Conservation (phyloP, 2,113 vertebrate species). For the Probosciger aterrimus region DNA sequence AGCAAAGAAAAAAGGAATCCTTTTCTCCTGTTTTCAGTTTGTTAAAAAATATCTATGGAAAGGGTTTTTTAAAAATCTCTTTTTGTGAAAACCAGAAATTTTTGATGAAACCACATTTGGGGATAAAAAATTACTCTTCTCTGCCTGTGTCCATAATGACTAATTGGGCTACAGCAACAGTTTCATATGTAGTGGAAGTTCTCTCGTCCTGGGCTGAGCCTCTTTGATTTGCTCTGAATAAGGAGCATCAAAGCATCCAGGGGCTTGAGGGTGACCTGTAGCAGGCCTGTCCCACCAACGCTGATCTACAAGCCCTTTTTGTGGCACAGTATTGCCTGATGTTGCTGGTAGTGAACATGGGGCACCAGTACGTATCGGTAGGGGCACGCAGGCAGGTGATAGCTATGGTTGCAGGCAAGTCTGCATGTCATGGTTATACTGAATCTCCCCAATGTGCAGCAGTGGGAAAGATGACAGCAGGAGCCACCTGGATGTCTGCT, state of each 20-base stretch:
- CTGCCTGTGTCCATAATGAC: not conserved
- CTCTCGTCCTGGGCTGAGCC: not conserved
- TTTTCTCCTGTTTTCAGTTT: not conserved
- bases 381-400: not conserved
- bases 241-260: not conserved
- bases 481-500: not conserved
- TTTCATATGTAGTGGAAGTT: not conserved
- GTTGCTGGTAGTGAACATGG: fast-evolving
- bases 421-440: not conserved
- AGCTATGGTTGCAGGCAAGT: not conserved
- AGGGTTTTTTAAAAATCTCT: fast-evolving
- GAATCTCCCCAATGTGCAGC: not conserved
- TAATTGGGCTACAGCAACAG: not conserved
- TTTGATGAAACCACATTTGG: not conserved
- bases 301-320: not conserved
- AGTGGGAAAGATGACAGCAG: not conserved
- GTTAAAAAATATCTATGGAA: not conserved
- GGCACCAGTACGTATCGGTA: fast-evolving
- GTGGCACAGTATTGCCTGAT: not conserved
- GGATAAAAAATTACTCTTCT: not conserved
- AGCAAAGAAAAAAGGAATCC: not conserved
- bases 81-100: not conserved
- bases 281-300: not conserved
- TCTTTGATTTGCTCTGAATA: not conserved
- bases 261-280: not conserved